Conservation (phyloP, 2,113 vertebrate genomes). For the Dinomys branickii region DNA sequence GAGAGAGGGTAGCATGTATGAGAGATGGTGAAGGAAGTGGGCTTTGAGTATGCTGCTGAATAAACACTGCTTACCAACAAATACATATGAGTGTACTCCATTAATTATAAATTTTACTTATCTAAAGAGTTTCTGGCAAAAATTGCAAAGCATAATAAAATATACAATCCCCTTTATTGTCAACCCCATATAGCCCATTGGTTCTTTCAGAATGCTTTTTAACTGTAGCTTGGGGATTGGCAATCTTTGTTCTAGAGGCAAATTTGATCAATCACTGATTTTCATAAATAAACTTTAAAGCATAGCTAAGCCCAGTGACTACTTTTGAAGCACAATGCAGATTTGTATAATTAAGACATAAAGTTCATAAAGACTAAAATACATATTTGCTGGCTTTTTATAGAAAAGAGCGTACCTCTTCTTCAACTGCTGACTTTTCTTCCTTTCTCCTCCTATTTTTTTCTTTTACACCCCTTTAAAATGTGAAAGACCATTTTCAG, state of each 20-base stretch:
- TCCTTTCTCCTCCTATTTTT: background rate
- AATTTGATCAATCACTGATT: background rate
- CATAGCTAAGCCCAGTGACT: background rate
- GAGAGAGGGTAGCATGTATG: background rate
- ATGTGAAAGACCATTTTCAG: background rate
- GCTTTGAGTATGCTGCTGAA: background rate
- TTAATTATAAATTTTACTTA: background rate
- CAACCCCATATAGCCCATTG: background rate
- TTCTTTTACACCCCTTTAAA: constrained; percentile 4
- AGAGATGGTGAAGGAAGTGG: constrained; percentile 8
- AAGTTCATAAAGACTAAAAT: background rate
- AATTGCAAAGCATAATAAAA: background rate
- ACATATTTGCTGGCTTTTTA: background rate
- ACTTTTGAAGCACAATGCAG: background rate
- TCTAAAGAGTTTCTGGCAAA: background rate
- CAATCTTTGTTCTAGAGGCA: background rate
- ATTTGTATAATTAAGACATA: background rate
- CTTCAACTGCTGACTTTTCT: background rate
- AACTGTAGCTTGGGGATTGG: background rate
- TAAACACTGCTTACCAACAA: background rate
- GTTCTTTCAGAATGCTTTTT: background rate
- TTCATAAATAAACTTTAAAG: constrained; percentile 8
- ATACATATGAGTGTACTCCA: background rate
- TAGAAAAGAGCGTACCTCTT: background rate
- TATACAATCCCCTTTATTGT: background rate